Conservation (phyloP, 2,888 invertebrate genomes). For the Mycalesis mineus region DNA sequence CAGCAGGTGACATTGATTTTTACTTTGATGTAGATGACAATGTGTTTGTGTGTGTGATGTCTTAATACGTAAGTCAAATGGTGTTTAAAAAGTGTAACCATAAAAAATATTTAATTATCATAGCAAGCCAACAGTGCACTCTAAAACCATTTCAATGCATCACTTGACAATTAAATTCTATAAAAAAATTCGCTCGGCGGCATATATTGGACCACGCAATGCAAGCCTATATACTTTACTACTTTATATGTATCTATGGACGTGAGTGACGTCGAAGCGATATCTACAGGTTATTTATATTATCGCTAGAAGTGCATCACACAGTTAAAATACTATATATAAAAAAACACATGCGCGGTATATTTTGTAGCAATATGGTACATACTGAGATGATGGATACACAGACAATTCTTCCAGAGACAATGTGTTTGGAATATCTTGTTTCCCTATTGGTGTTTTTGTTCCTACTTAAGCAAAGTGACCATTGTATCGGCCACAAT, state of each 20-base stretch:
- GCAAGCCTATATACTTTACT: slow-evolving; percentile 4
- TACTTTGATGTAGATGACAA: no score
- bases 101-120: not conserved
- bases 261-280: slow-evolving; percentile 23
- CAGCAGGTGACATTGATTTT: no score
- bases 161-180: not conserved
- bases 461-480: not conserved
- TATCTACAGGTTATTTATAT: not conserved
- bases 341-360: slow-evolving; percentile 11
- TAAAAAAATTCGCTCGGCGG: not conserved
- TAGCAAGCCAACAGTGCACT: slow-evolving; percentile 4
- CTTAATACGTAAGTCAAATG: no score
- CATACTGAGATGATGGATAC: slow-evolving; percentile 12
- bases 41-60: no score
- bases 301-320: slow-evolving; percentile 11
- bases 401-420: not conserved
- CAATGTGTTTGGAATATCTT: not conserved
- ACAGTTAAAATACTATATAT: not conserved
- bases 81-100: no score
- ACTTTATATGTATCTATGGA: slow-evolving; percentile 9
- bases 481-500: not conserved
- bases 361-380: not conserved
- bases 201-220: slow-evolving; percentile 3
- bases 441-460: not conserved
- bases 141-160: not conserved